A percentile compares a stretch with the other conserved stretches of the same genome.
phyloP scores from a whole-genome alignment of 2,888 invertebrate species.

The Synanthedon myopaeformis region DNA sequence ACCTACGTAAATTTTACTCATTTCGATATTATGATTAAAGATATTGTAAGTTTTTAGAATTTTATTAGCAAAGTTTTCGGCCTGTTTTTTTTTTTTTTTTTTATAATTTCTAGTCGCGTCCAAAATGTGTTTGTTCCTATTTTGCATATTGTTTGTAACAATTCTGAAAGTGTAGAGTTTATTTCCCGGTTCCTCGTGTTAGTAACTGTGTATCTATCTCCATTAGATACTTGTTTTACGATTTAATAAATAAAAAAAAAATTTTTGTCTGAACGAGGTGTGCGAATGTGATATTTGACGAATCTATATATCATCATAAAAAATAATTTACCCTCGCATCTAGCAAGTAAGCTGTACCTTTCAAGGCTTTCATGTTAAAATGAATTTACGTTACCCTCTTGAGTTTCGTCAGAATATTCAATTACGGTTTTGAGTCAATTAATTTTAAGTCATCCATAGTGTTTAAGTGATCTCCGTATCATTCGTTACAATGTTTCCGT shows the following conservation, averaged over 20 bases:
- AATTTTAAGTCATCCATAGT: slow-evolving; percentile 67
- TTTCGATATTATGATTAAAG: slow-evolving; percentile 10
- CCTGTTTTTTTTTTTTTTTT: slow-evolving; percentile 26
- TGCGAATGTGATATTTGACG: slow-evolving; percentile 48
- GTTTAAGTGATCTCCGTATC: slow-evolving; percentile 34
- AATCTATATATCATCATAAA: slow-evolving; percentile 28
- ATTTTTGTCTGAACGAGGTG: slow-evolving; percentile 40
- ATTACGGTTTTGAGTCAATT: slow-evolving; percentile 58
- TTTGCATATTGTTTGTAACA: slow-evolving; percentile 29
- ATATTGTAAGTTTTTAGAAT: slow-evolving; percentile 15
- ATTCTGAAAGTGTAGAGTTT: slow-evolving; percentile 21
- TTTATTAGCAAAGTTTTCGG: slow-evolving; percentile 35
- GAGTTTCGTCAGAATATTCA: slow-evolving; percentile 42
- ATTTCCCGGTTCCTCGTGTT: slow-evolving; percentile 30
- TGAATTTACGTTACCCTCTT: slow-evolving; percentile 8
- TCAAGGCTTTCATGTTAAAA: slow-evolving; percentile 20
- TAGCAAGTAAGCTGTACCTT: slow-evolving; percentile 40
- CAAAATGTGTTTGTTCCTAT: slow-evolving; percentile 62
- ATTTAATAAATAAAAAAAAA: slow-evolving; percentile 22
- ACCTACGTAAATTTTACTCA: slow-evolving; percentile 21
- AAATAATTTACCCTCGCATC: slow-evolving; percentile 29
- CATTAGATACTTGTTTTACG: slow-evolving; percentile 36
- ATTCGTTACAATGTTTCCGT: slow-evolving; percentile 18
- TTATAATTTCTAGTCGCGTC: slow-evolving; percentile 58
- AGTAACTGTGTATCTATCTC: slow-evolving; percentile 24